phyloP scores from a whole-genome alignment of 2,113 vertebrate genomes.

The Nibea coibor region DNA sequence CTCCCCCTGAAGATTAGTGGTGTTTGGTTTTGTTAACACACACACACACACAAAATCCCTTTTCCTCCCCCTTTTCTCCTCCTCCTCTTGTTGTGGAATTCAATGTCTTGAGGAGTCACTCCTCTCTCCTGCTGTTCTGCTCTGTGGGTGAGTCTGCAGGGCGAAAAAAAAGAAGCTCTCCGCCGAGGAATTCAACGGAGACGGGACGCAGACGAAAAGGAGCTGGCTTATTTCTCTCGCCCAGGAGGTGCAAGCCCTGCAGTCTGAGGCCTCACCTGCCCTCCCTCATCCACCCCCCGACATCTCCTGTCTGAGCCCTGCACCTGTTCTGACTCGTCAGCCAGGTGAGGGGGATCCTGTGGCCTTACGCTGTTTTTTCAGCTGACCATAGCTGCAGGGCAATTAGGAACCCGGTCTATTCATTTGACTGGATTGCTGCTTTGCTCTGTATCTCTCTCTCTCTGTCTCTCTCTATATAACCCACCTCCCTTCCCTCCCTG shows the following conservation, averaged over 20 bases:
- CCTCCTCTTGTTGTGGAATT: conserved; percentile 66
- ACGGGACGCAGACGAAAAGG: conserved; percentile 6
- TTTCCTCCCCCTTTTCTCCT: conserved; percentile 32
- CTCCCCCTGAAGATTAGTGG: conserved; percentile 53
- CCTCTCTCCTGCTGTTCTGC: conserved; percentile 52
- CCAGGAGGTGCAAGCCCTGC: conserved; percentile 14
- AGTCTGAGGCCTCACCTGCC: conserved; percentile 44
- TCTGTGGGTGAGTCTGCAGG: conserved; percentile 48
- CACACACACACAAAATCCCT: conserved; percentile 31
- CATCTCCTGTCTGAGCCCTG: conserved; percentile 52
- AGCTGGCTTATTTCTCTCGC: conserved; percentile 13
- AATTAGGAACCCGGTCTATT: conserved; percentile 63
- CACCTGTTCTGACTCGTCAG: conserved; percentile 78
- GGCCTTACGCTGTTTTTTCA: conserved; percentile 65
- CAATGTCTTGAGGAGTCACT: conserved; percentile 45
- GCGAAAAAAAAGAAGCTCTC: conserved; percentile 6
- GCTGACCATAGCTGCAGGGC: conserved; percentile 72
- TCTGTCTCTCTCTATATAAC: conserved; percentile 53
- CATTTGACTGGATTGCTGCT: conserved; percentile 68
- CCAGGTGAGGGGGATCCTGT: conserved; percentile 73
- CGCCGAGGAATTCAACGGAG: conserved; percentile 33
- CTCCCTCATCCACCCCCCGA: conserved; percentile 10
- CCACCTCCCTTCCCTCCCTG: conserved; percentile 59
- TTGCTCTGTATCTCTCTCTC: conserved; percentile 45
- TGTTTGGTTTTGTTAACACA: conserved; percentile 63